phyloP scores from a whole-genome alignment of 2,888 invertebrate genomes.

The Conchocele bisecta region DNA sequence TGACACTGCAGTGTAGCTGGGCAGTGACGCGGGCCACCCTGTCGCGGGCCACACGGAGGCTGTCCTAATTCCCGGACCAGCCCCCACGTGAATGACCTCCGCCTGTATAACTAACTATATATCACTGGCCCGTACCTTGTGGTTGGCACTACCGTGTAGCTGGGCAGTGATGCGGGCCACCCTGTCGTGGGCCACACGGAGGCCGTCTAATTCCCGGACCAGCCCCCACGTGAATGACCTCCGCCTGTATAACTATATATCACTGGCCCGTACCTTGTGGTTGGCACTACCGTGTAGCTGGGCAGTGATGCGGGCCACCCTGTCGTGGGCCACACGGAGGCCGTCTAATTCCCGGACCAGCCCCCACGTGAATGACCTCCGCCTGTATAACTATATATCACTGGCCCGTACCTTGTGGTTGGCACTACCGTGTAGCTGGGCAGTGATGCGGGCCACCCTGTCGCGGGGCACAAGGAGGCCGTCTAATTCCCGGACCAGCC shows the following conservation, averaged over 20 bases:
- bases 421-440: conserved; percentile 49
- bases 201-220: conserved; percentile 32
- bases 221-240: conserved; percentile 48
- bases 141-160: conserved; percentile 43
- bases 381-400: too few species aligned
- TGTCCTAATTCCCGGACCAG: too few species aligned
- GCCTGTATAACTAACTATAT: too few species aligned
- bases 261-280: too few species aligned
- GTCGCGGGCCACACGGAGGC: too few species aligned
- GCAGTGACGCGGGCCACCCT: too few species aligned
- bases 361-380: conserved; percentile 41
- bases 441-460: conserved; percentile 38
- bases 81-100: too few species aligned
- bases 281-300: conserved; percentile 49
- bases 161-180: conserved; percentile 43
- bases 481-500: conserved; percentile 44
- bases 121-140: too few species aligned
- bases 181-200: conserved; percentile 30
- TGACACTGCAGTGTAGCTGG: too few species aligned
- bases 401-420: too few species aligned
- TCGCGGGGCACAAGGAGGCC: conserved; percentile 24
- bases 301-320: conserved; percentile 37
- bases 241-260: too few species aligned
- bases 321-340: conserved; percentile 25
- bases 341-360: conserved; percentile 42